phyloP scores from a whole-genome alignment of 1,140 invertebrate genomes.

The Papilio aristodemus region DNA sequence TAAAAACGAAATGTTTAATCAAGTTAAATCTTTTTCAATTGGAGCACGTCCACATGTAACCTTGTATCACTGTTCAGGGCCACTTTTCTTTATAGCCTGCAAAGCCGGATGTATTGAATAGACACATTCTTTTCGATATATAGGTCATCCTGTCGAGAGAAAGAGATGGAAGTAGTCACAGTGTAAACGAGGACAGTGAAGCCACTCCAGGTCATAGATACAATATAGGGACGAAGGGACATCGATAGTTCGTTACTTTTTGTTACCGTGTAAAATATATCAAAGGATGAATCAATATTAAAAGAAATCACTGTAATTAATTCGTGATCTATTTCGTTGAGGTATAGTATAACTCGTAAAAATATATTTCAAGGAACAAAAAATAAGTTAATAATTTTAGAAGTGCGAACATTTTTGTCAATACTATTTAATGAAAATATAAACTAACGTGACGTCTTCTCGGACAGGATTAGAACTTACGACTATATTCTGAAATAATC shows the following conservation, averaged over 20 bases:
- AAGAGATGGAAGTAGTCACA: not conserved
- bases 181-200: slow-evolving; percentile 16
- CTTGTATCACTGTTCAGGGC: slow-evolving; percentile 6
- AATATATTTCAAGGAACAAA: too few species aligned
- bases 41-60: slow-evolving; percentile 15
- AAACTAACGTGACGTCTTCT: too few species aligned
- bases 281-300: not conserved
- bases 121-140: not conserved
- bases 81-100: not conserved
- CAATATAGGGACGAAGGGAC: not conserved
- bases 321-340: too few species aligned
- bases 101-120: slow-evolving; percentile 13
- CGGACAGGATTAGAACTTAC: too few species aligned
- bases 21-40: slow-evolving; percentile 28
- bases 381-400: too few species aligned
- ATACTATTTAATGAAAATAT: too few species aligned
- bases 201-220: slow-evolving; percentile 11
- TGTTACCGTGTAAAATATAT: slow-evolving; percentile 5
- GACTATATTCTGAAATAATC: too few species aligned
- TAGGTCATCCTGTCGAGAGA: slow-evolving; percentile 2
- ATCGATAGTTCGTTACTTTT: not conserved
- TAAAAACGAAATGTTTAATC: slow-evolving; percentile 13
- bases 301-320: too few species aligned
- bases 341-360: too few species aligned
- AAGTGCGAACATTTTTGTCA: too few species aligned